Base-by-base conservation (phyloP, 1,140 invertebrate species). In the Bombus terrestris region DNA sequence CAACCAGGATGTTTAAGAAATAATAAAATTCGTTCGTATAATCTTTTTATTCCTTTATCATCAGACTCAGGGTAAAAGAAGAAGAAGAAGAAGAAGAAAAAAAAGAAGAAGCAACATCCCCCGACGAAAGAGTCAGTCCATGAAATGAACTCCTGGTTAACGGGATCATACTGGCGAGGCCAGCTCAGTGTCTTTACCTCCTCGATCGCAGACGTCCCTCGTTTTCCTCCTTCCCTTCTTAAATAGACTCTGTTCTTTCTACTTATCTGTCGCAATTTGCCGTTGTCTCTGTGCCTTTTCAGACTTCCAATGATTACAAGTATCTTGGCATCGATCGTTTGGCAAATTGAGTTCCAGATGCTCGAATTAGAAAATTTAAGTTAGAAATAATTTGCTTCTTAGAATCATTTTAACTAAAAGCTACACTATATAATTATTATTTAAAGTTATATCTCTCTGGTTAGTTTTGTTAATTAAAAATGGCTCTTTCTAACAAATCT, bases 71-170 rank as follows among this genome's bases (percentile, higher is more conserved):
- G 22, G 6, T 22, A 22, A 28, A 62, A 73, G 22, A 43, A 35
- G 22, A 9, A 22, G 13, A 75, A 53, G 43, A 25, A 25, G 3
- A 62, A 47, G 5, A 62, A 43, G 6, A 74, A 53, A 32, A 35
- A 76, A 12, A 25, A 25, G 6, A 62, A 35, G 10, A 57, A 57
- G 18, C 28, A 43, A 68, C 62, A 62, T 71, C 83, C 81, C 85
- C 74, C 57, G 71, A 66, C 66, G 35, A 68, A 32, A 25, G 35
- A 68, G 66, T 9, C 66, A 37, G 35, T 10, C 18, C 66, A 68
- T 37, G 79, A 88, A 89, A 88, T 73, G 84, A 89, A 90, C 88
- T 91, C 76, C 68, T 85, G 88, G 80, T 82, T 92, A 92, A 92
- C 89, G 89, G 89, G 83, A 92, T 32, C 80, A 66, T 68, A 71